Evolutionary conservation across 2,797 vertebrate genomes (phyloP), one percentile per base, ranked within the genome.

Genomic region (Neostethus bicornis): DNA sequence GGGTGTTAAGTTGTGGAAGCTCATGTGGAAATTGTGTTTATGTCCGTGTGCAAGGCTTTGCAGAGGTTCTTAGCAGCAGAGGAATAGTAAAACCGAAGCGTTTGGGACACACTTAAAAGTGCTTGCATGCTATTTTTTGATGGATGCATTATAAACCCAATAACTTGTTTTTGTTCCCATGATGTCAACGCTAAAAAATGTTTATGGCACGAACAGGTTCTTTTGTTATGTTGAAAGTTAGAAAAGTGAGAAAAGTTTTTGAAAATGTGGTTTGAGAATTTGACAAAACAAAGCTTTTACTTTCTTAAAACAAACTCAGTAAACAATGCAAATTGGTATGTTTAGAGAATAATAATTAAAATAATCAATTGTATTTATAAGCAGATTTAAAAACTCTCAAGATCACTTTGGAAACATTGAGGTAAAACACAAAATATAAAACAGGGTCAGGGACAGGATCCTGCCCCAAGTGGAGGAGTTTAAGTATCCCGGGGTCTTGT

Each of bases 1-100:
- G 57, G 43, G 48, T 68, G 59, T 70, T 74, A 38, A 63, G 66
- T 59, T 46, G 55, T 24, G 9, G 26, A 28, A 9, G 72, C 71
- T 55, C 54, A 16, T n/a, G 67, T 44, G 66, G 66, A 66, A 64
- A 57, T 47, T 47, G 35, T 41, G 51, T 70, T 16, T 42, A 34
- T 52, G 35, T 43, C 7, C 29, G 21, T 31, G 28, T 50, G n/a
- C 25, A 24, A 10, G 10, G 10, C 11, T 20, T 20, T n/a, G 35
- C 16, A 16, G 45, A 34, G 53, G 44, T 41, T 38, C 73, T 38
- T 7, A 13, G 51, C 41, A 26, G 66, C 35, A 24, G 14, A 19
- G 41, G 57, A 52, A 56, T 17, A 16, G 29, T 58, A 47, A 69
- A 64, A 65, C 38, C 26, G 10, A 48, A 4, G 23, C 43, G 21